Evolutionary conservation across 2,113 vertebrate species (phyloP), one percentile per base, ranked within the genome.

Genomic region (Cisticola juncidis): DNA sequence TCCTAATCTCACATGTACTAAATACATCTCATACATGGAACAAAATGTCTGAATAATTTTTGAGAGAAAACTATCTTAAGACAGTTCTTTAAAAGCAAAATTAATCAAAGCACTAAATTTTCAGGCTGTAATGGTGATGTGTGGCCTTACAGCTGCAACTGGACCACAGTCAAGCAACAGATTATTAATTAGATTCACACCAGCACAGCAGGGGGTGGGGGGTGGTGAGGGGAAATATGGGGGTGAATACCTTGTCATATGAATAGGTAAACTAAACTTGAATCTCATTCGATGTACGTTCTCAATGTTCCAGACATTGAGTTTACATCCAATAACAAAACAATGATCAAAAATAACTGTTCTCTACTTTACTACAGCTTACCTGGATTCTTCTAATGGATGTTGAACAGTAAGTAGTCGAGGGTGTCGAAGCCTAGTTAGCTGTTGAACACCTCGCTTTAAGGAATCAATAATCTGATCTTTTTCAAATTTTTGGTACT

Each of bases 381-480:
- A 99, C 99, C 99, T 98, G 57, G 99, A 99, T 97, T 99, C 99
- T 94, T 99, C 99, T 90, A 99, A 97, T n/a, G 99, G 99, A 97
- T 99, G 99, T 77, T 99, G 99, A 29, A 99, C 99, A 40, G 99
- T 99, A 93, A 99, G 98, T 38, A 99, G 98, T 28, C 99, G 98
- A 35, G 99, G 99, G 77, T 99, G 99, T 64, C 99, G 98, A 83
- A 99, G 98, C 68, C 99, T 98, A 60, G 99, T 99, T 77, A 99
- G 97, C 95, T 99, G 99, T 17, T 99, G 99, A 86, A 99, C 99
- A 38, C 99, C 99, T 97, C 97, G 97, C 96, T 99, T 99, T 78
- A 99, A 97, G 15, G 98, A 99, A 94, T 99, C 99, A 8, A 99
- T 97, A 73, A 99, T 99, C 95, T 99, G 99, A 98, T 99, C 99